Base-by-base conservation (phyloP, 2,797 vertebrate genomes). In the Leptatherina wallacei region DNA sequence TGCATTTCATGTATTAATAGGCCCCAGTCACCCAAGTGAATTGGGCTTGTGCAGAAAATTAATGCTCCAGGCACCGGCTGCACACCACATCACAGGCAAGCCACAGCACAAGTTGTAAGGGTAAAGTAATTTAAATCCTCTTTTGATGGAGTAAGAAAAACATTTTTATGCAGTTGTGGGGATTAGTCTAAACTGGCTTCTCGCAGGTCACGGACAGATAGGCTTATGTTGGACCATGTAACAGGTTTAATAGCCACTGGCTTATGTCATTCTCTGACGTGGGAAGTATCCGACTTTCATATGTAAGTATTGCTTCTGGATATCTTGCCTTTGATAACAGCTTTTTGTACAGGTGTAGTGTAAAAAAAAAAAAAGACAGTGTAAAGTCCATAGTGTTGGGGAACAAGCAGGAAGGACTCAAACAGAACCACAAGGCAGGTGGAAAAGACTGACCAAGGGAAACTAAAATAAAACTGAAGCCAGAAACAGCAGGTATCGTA, bases 81-180 rank as follows among this genome's bases (percentile, higher is more conserved):
- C 74, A 71, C 75, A 60, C 52, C 73, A 49, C 71, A 59, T 64
- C 32, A 40, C 73, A 72, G 74, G 54, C 40, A 35, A 78, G 66
- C 61, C 65, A 10, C 73, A 55, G 78, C 66, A 51, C 76, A 65
- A 86, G 81, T 81, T 84, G 82, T 73, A 71, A 81, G 82, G 68
- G 78, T 83, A 88, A 92, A 94, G 88, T 91, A 78, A 92, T 92
- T 92, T 87, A 91, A 94, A 93, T 92, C 90, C 83, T 73, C 86
- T 78, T 85, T 88, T 89, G 88, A 89, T 82, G 87, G 80, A 29
- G 83, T 78, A 86, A 92, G 88, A 87, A 91, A 27, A 92, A 90
- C 73, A 83, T 89, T 92, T 91, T 91, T 84, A 66, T 86, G 88
- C 91, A 91, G 89, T 88, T 73, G 81, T 75, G 84, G 85, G 86